phyloP scores from a whole-genome alignment of 1,140 invertebrate species.

The Pseudomyrmex flavicornis region DNA sequence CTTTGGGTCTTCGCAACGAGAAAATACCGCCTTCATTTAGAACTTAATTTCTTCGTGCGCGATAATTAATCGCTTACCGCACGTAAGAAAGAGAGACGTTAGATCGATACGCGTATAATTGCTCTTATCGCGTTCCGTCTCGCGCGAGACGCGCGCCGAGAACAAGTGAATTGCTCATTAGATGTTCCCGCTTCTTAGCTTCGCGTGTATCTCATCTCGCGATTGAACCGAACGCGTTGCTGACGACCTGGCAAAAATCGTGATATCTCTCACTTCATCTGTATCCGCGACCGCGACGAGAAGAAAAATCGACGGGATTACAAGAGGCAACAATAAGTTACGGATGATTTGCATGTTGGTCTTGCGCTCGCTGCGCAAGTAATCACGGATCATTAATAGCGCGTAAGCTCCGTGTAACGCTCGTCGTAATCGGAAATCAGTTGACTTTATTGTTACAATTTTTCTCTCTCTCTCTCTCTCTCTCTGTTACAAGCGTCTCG shows the following conservation, averaged over 20 bases:
- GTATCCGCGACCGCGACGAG: slow-evolving; percentile 29
- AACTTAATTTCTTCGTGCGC: slow-evolving; percentile 8
- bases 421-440: slow-evolving; percentile 43
- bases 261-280: slow-evolving; percentile 58
- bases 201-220: slow-evolving; percentile 24
- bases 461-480: neutral
- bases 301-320: too few species aligned
- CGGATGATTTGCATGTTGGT: slow-evolving; percentile 53
- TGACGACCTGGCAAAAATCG: slow-evolving; percentile 30
- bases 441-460: neutral
- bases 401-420: neutral
- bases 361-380: slow-evolving; percentile 24
- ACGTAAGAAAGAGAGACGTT: slow-evolving; percentile 33
- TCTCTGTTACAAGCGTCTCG: neutral
- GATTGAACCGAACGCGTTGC: slow-evolving; percentile 5
- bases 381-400: slow-evolving; percentile 46
- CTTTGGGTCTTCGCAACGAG: neutral
- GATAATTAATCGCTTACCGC: slow-evolving; percentile 45
- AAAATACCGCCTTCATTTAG: neutral
- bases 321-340: slow-evolving; percentile 29
- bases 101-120: slow-evolving; percentile 51
- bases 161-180: slow-evolving; percentile 60
- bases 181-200: slow-evolving; percentile 43
- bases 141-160: too few species aligned
- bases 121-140: slow-evolving; percentile 51